Evolutionary conservation across 2,888 invertebrate species (phyloP), one percentile per base, ranked within the genome.

Genomic region (Nomada flava): DNA sequence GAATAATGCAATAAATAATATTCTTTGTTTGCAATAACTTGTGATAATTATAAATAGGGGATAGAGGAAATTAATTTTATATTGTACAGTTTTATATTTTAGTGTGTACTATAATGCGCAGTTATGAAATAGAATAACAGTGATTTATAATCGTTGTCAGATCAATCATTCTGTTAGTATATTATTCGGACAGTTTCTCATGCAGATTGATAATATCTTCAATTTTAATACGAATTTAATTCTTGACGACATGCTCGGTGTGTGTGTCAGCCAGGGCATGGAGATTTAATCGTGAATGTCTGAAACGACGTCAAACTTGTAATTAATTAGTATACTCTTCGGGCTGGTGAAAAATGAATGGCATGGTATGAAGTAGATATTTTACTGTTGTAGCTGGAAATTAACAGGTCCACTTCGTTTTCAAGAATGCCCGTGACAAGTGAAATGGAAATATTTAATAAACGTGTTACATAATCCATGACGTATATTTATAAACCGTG

Each of bases 241-340:
- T 50, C 50, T 15, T 50, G 15, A 50, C 18, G 18, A 18, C 18
- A 50, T 50, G 50, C 23, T 15, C 1, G 1, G n/a, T 15, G 63
- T 11, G 20, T 63, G 62, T 72, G 26, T 23, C 1, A 52, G 50
- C 36, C 42, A 42, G 9, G 1, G 15, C 10, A 15, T 44, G n/a
- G 13, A 7, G 11, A 44, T 72, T 72, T 53, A 53, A 53, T 63
- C 52, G 5, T 0, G 52, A 62, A 62, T 52, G 60, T 70, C 50
- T 36, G 47, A 70, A 13, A n/a, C n/a, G 7, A 70, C 29, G 13
- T 69, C 44, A 11, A 2, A 20, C 15, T 1, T 50, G 11, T 18
- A 23, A 47, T 23, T 36, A 18, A 60, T 57, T 15, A 47, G 36
- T 42, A 57, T 3, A 13, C 23, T 26, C 13, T 57, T 13, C 11